Evolutionary conservation across 1,140 invertebrate species (phyloP).

Genomic region (Drosophila mayri): DNA sequence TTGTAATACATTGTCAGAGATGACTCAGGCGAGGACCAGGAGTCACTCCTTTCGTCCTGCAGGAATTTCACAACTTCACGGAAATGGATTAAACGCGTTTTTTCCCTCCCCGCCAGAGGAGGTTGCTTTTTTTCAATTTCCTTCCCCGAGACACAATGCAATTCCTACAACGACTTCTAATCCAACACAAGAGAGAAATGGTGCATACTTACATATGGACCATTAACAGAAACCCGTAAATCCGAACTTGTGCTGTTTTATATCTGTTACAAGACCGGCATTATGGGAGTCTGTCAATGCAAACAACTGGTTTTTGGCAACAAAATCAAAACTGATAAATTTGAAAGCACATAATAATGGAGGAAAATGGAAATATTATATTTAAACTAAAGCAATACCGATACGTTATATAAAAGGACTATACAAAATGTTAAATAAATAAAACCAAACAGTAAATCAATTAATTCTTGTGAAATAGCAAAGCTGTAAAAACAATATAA

Average conservation of each 20-base stretch:
- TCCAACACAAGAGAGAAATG: slow-evolving; percentile 53
- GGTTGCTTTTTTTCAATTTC: slow-evolving; percentile 5
- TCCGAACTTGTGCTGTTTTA: slow-evolving; percentile 85
- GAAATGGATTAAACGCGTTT: slow-evolving; percentile 26
- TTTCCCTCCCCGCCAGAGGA: background rate
- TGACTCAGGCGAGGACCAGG: slow-evolving; percentile 11
- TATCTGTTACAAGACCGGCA: slow-evolving; percentile 84
- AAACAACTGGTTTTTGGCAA: slow-evolving; percentile 84
- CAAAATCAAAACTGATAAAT: slow-evolving; percentile 44
- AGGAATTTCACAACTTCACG: slow-evolving; percentile 45
- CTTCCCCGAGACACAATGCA: background rate
- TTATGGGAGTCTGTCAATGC: slow-evolving; percentile 85
- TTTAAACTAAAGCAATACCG: background rate
- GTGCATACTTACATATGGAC: slow-evolving; percentile 84
- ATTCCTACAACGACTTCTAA: slow-evolving; percentile 27
- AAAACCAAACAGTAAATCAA: background rate
- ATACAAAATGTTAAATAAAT: background rate
- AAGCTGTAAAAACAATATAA: background rate
- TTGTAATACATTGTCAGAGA: slow-evolving; percentile 18
- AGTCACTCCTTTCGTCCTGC: background rate
- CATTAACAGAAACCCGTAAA: slow-evolving; percentile 85
- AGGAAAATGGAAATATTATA: background rate
- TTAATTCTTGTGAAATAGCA: background rate
- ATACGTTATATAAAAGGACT: background rate
- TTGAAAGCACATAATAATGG: slow-evolving; percentile 9